Conservation (phyloP, 2,113 vertebrate species). For the Australoheros scitulus region DNA sequence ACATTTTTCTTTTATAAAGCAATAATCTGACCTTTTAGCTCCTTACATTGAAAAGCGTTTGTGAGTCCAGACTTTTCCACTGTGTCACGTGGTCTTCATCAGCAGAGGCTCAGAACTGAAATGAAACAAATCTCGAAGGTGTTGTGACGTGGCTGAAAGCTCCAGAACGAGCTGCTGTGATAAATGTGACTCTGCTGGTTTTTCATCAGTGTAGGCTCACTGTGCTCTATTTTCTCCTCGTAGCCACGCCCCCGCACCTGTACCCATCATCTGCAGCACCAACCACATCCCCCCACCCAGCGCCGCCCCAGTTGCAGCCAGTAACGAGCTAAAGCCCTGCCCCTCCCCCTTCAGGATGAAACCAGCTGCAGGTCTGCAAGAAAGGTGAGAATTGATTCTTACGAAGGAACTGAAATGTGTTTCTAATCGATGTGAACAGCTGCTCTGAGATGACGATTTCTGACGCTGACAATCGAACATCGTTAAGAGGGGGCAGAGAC, state of each 20-base stretch:
- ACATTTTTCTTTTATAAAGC: neutral
- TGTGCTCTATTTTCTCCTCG: neutral
- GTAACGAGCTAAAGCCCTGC: conserved; percentile 82
- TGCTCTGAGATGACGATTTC: no score
- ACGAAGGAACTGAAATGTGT: no score
- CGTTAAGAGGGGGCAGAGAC: no score
- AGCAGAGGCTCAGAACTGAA: neutral
- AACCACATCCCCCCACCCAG: conserved; percentile 27
- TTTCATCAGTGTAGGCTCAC: neutral
- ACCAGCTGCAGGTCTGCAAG: conserved; percentile 90
- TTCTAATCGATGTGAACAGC: no score
- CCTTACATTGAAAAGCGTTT: neutral
- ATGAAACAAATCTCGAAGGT: neutral
- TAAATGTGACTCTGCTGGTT: no score
- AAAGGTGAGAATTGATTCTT: conserved; percentile 78
- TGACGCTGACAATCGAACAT: no score
- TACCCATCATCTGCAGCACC: conserved; percentile 4
- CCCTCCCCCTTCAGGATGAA: conserved; percentile 98
- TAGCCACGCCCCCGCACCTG: conserved; percentile 36
- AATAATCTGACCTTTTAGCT: neutral
- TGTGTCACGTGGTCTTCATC: neutral
- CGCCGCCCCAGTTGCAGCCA: conserved; percentile 13
- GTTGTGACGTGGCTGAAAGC: no score
- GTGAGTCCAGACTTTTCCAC: neutral
- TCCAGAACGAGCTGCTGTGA: neutral